Evolutionary conservation across 64 coral and sea anemone species (phyloP).

Genomic region (Montipora cactus): DNA sequence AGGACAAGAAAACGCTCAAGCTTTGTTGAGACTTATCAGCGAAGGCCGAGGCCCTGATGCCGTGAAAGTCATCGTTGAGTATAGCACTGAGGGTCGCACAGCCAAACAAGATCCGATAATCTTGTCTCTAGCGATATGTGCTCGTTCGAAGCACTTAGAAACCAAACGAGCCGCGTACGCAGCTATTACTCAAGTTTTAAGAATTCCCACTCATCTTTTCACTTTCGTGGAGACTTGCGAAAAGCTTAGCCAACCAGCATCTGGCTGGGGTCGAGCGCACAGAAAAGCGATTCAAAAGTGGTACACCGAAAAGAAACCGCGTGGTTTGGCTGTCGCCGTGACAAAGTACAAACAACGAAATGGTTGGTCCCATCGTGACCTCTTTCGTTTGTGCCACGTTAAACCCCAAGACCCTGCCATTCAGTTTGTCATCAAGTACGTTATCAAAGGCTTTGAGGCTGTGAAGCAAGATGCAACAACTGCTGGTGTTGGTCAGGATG

Average conservation of each 20-base stretch:
- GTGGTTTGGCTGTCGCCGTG: conserved; percentile 71
- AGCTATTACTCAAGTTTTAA: conserved; percentile 53
- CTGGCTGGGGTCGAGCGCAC: conserved; percentile 90
- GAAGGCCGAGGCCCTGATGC: conserved; percentile 69
- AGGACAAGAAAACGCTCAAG: conserved; percentile 76
- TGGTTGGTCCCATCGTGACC: conserved; percentile 87
- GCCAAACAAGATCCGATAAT: conserved; percentile 90
- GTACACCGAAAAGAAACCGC: conserved; percentile 84
- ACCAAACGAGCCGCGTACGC: conserved; percentile 84
- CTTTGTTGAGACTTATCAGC: conserved; percentile 67
- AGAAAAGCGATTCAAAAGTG: conserved; percentile 92
- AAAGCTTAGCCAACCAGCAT: conserved; percentile 61
- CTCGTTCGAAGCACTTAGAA: conserved; percentile 52
- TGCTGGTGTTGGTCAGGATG: conserved; percentile 74
- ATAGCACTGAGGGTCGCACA: conserved; percentile 83
- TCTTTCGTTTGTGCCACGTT: conserved; percentile 85
- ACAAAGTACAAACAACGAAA: conserved; percentile 98
- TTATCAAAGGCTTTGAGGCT: conserved; percentile 80
- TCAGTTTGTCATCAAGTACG: conserved; percentile 85
- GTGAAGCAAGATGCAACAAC: conserved; percentile 49
- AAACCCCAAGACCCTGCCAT: conserved; percentile 66
- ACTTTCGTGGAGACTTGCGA: conserved; percentile 81
- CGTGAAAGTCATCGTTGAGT: conserved; percentile 77
- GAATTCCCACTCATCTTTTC: conserved; percentile 96
- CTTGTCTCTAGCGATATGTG: conserved; percentile 80